Evolutionary conservation across 2,888 invertebrate species (phyloP), one percentile per base, ranked within the genome.

Genomic region (Yponomeuta plumbellus): DNA sequence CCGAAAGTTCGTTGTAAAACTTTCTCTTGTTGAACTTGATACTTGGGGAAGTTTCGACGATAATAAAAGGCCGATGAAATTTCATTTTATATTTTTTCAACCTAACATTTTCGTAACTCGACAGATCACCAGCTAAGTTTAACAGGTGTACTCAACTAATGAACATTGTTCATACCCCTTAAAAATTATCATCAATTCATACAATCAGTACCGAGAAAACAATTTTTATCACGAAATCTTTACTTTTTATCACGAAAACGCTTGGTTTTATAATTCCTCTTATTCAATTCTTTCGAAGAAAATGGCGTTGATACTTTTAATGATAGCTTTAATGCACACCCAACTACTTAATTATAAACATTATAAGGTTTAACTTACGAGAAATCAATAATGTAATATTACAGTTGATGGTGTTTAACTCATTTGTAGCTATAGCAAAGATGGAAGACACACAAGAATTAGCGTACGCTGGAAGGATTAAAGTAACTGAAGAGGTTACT

Each of bases 161-260:
- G 89, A 91, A 90, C 90, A 88, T 87, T 85, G 89, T 91, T 88
- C 90, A 90, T 88, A 90, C 86, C 75, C 80, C 87, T 86, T 89
- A 88, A 80, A 34, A 84, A 66, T 83, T 84, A 83, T 87, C 80
- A 80, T 85, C 44, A 52, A 52, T 52, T 52, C 44, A 52, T 83
- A 89, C 87, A 86, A 80, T 89, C 90, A 88, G 86, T 89, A 90
- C 84, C 80, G 85, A 87, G 67, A 86, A 87, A 89, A 87, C 85
- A 86, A 85, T 76, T 81, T 82, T 87, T 89, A 91, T 90, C 89
- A 90, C 90, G 88, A 86, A 88, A 84, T 86, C 17, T 62, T 62
- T 56, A 57, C 87, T 86, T 80, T 85, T 85, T 90, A 91, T 91
- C 90, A 90, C 90, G 85, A 87, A 88, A 88, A 87, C 83, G 84